Conservation (phyloP, 53 echinoderm and acorn worm species). For the Stichopus horrens region DNA sequence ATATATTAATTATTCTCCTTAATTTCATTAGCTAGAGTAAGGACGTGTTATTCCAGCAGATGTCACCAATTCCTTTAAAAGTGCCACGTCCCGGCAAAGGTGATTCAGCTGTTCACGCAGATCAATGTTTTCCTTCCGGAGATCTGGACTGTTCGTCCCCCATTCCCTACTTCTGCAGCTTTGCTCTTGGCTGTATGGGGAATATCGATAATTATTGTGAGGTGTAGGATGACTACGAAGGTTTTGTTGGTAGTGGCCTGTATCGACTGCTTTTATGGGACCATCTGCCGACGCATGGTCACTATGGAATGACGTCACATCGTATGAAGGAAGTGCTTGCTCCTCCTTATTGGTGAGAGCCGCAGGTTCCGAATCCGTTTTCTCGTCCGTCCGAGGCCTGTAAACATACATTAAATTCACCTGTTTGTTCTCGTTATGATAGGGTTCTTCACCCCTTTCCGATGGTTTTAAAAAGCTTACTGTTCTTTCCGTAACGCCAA, state of each 20-base stretch:
- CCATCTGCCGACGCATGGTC: not conserved
- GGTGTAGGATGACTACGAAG: not conserved
- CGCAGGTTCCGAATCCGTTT: not conserved
- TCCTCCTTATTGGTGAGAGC: not conserved
- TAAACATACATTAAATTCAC: not conserved
- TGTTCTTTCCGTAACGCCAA: not conserved
- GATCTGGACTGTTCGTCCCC: not conserved
- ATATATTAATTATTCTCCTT: too few relatives aligned
- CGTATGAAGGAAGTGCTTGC: not conserved
- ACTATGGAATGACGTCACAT: not conserved
- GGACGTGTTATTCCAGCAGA: constrained; percentile 3
- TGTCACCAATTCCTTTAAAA: constrained; percentile 27
- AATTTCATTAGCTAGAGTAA: too few relatives aligned
- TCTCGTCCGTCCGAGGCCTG: not conserved
- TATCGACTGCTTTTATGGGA: not conserved
- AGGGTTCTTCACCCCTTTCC: not conserved
- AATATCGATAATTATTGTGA: not conserved
- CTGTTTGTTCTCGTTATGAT: not conserved
- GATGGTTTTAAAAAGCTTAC: not conserved
- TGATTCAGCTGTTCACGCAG: constrained; percentile 5
- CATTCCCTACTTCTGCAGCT: not conserved
- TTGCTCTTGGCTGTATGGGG: constrained; percentile 2
- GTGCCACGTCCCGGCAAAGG: constrained; percentile 25
- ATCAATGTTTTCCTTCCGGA: constrained; percentile 27
- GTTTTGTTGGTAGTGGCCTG: not conserved